Evolutionary conservation across 2,888 invertebrate species (phyloP), one percentile per base, ranked within the genome.

Genomic region (Synanthedon vespiformis): DNA sequence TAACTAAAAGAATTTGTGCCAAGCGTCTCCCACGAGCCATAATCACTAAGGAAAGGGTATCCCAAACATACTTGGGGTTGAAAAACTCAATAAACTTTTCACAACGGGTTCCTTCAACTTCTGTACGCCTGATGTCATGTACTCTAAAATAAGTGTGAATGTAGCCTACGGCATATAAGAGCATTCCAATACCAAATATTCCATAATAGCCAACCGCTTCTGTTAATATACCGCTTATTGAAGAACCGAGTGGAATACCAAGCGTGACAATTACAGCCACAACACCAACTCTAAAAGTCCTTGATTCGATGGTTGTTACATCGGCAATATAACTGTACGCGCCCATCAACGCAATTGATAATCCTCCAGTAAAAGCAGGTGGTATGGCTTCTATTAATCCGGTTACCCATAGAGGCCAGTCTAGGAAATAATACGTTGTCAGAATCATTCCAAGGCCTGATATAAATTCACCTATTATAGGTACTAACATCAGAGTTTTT

Each of bases 201-300:
- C 86, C 88, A 53, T 83, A 86, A 58, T 80, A 88, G 4, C 88
- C 88, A 12, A 84, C 64, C 40, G 67, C 65, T 63, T 83, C 73
- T 40, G 85, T 85, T 52, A 89, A 65, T 49, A 89, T 67, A 12
- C 89, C 90, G 68, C 89, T 89, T 40, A 89, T 68, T 16, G 86
- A 72, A 6, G 80, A 79, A 10, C 89, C 89, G 16, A 89, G 62
- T 13, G 89, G 89, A 40, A 89, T 63, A 16, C 86, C 85, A 22
- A 89, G 61, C 1, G 88, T 87, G 22, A 84, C 83, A 54, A 90
- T 85, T 4, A 89, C 76, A 52, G 87, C 88, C 12, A 90, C 83
- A n/a, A 90, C 65, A 12, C 91, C 92, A 49, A 91, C 82, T 62
- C 91, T 78, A 50, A 91, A 82, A 1, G 91, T 92, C 27, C 91